A percentile compares a stretch with the other conserved stretches of the same genome.
Conservation (phyloP, 2,888 invertebrate species). For the Allophyes oxyacanthae region DNA sequence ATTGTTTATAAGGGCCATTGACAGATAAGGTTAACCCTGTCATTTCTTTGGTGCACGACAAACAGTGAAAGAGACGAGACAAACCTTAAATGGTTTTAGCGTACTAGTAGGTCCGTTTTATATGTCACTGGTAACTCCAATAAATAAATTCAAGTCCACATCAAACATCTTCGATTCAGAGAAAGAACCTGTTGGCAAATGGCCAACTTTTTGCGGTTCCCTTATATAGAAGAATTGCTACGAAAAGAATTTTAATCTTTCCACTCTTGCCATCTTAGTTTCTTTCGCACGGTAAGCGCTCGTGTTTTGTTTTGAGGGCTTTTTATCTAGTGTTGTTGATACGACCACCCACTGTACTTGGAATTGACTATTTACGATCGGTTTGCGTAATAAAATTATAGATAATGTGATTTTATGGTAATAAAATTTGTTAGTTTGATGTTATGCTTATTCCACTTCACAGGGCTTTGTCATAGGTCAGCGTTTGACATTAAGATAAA, state of each 20-base stretch:
- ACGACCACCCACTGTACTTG: conserved; percentile 46
- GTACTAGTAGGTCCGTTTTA: conserved; percentile 58
- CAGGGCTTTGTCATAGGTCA: neutral
- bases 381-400: conserved; percentile 28
- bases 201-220: conserved; percentile 73
- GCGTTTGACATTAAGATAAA: neutral
- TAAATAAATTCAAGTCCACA: conserved; percentile 74
- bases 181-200: conserved; percentile 76
- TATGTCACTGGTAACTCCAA: conserved; percentile 74
- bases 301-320: conserved; percentile 61
- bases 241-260: conserved; percentile 76
- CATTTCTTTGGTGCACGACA: conserved; percentile 39
- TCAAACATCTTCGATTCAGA: conserved; percentile 70
- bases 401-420: conserved; percentile 34
- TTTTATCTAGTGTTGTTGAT: conserved; percentile 30
- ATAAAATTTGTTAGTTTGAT: conserved; percentile 14
- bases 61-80: conserved; percentile 32
- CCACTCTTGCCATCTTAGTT: conserved; percentile 56
- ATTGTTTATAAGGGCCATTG: conserved; percentile 54
- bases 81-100: conserved; percentile 47
- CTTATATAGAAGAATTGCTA: conserved; percentile 68
- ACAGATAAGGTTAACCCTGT: conserved; percentile 65
- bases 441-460: neutral
- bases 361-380: conserved; percentile 38
- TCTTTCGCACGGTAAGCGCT: conserved; percentile 52